phyloP scores from a whole-genome alignment of 2,797 vertebrate species.

The Rhinophrynus dorsalis region DNA sequence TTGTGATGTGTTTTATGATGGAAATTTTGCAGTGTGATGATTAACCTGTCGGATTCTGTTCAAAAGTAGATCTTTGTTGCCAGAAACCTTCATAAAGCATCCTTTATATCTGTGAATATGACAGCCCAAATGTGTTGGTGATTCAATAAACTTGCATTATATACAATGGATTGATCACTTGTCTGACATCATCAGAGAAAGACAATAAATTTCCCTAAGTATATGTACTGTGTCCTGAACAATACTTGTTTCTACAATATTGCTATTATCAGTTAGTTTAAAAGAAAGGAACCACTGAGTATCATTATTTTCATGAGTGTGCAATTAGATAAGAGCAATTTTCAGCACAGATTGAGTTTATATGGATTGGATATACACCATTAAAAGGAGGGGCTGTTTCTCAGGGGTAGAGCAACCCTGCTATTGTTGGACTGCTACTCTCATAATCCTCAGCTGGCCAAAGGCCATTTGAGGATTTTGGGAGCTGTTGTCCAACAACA shows the following conservation, averaged over 20 bases:
- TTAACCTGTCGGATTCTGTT: constrained; percentile 37
- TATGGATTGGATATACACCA: neutral
- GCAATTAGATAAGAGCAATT: neutral
- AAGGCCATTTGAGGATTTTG: too few species aligned
- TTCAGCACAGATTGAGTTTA: neutral
- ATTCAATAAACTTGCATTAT: constrained; percentile 31
- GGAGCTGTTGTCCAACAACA: too few species aligned
- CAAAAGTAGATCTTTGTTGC: constrained; percentile 13
- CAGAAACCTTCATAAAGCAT: constrained; percentile 26
- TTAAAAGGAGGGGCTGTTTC: too few species aligned
- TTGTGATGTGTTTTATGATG: constrained; percentile 19
- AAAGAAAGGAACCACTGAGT: neutral
- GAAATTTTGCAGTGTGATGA: constrained; percentile 26
- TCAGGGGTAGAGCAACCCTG: too few species aligned
- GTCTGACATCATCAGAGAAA: constrained; percentile 15
- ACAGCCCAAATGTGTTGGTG: constrained; percentile 22
- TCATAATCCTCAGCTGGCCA: too few species aligned
- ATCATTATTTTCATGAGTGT: neutral
- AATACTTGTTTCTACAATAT: constrained; percentile 3
- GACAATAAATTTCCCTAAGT: constrained; percentile 6
- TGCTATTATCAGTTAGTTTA: constrained; percentile 4
- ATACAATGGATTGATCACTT: constrained; percentile 39
- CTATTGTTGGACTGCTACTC: too few species aligned
- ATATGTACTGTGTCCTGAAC: neutral
- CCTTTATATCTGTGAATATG: constrained; percentile 1